Percentiles rank a stretch among this genome's conserved stretches.
These are phyloP conservation scores for Sesamia nonagrioides DNA, from an alignment of 1,140 invertebrate genomes.

Conservation along the genomic window DNA sequence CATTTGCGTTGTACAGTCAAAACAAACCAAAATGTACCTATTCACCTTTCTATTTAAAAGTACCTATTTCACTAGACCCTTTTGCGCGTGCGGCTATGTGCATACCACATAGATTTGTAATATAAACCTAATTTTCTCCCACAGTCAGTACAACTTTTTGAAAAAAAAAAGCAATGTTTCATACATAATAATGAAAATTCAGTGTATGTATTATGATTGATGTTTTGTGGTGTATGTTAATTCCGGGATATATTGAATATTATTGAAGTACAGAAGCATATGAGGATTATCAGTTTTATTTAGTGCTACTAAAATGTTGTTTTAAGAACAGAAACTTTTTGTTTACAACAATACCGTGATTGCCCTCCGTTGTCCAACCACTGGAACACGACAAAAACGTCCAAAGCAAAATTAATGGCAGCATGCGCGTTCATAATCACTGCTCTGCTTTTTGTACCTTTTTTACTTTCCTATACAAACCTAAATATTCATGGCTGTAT, in stretches of 20 bases:
- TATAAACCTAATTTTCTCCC: too few species aligned
- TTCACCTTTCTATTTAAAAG: too few species aligned
- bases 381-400: slow-evolving; percentile 14
- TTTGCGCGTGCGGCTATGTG: too few species aligned
- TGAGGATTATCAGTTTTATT: neutral
- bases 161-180: too few species aligned
- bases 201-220: too few species aligned
- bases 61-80: too few species aligned
- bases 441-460: slow-evolving; percentile 28
- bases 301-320: neutral
- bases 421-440: slow-evolving; percentile 31
- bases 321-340: neutral
- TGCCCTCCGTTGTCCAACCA: neutral
- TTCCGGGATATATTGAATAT: neutral
- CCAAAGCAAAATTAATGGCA: slow-evolving; percentile 22
- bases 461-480: slow-evolving; percentile 55
- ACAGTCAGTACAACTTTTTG: too few species aligned
- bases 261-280: neutral
- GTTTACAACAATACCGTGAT: neutral
- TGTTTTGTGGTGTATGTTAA: too few species aligned
- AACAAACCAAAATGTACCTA: too few species aligned
- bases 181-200: too few species aligned
- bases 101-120: too few species aligned
- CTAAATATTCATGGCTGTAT: slow-evolving; percentile 56
- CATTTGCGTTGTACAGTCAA: too few species aligned